Percentiles rank a stretch among this genome's conserved stretches.
Evolutionary conservation across 1,140 invertebrate genomes (phyloP).

Genomic region (Piezodorus guildinii): DNA sequence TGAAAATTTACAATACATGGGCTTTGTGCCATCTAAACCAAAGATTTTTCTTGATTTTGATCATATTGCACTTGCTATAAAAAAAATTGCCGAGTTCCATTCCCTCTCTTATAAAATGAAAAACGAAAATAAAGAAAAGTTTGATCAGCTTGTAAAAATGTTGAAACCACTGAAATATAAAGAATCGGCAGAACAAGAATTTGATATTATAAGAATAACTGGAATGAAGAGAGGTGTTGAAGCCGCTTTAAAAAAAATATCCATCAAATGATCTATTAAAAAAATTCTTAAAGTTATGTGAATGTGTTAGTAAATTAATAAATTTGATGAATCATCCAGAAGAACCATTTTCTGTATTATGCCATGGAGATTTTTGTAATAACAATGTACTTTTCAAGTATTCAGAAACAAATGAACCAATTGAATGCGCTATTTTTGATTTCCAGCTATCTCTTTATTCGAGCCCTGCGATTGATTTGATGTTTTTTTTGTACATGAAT

Average conservation of each 20-base stretch:
- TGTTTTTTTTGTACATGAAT: constrained; percentile 35
- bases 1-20: constrained; percentile 29
- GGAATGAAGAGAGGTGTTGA: constrained; percentile 11
- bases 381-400: constrained; percentile 43
- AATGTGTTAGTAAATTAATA: constrained; percentile 8
- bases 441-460: constrained; percentile 34
- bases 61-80: constrained; percentile 31
- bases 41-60: constrained; percentile 27
- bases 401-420: constrained; percentile 24
- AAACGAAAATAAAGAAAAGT: constrained; percentile 28
- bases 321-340: constrained; percentile 8
- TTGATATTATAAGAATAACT: neutral
- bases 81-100: constrained; percentile 35
- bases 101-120: constrained; percentile 33
- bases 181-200: neutral
- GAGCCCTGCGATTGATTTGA: constrained; percentile 35
- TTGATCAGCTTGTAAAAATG: constrained; percentile 28
- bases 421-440: constrained; percentile 34
- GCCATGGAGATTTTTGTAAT: constrained; percentile 43
- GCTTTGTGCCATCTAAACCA: constrained; percentile 19
- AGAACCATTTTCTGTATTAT: constrained; percentile 36
- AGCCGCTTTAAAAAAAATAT: neutral
- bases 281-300: neutral
- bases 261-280: neutral
- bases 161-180: constrained; percentile 27